Conservation (phyloP, 2,888 invertebrate species). For the Agrotis ipsilon region DNA sequence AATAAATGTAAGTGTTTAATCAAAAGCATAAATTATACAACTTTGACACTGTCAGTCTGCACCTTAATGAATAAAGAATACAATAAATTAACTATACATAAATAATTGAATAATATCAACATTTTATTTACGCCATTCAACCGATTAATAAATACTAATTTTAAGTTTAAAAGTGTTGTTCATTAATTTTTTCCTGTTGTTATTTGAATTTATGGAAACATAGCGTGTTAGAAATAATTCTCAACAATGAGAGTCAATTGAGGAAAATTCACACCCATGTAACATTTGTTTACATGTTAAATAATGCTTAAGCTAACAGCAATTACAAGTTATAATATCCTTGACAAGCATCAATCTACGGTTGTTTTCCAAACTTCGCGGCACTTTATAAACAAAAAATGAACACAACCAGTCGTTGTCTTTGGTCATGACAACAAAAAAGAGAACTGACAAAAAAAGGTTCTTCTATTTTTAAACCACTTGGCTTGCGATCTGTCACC, state of each 20-base stretch:
- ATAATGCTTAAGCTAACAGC: background rate
- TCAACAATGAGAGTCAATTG: slow-evolving; percentile 14
- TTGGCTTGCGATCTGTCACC: slow-evolving; percentile 9
- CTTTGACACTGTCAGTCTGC: slow-evolving; percentile 27
- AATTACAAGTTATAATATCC: slow-evolving; percentile 24
- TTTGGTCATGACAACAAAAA: background rate
- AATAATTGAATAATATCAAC: slow-evolving; percentile 25
- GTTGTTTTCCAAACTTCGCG: slow-evolving; percentile 4
- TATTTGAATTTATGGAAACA: slow-evolving; percentile 38
- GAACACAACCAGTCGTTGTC: slow-evolving; percentile 8
- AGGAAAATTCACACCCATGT: slow-evolving; percentile 30
- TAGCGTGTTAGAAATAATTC: slow-evolving; percentile 29
- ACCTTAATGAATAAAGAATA: slow-evolving; percentile 30
- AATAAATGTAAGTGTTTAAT: slow-evolving; percentile 50
- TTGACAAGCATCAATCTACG: slow-evolving; percentile 8
- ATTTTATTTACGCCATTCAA: slow-evolving; percentile 10
- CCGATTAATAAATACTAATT: background rate
- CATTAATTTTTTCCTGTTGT: background rate
- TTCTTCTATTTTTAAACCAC: slow-evolving; percentile 2
- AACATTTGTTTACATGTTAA: slow-evolving; percentile 21
- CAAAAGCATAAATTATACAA: slow-evolving; percentile 48
- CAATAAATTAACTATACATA: slow-evolving; percentile 25
- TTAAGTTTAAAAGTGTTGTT: background rate
- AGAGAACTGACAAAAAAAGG: slow-evolving; percentile 20
- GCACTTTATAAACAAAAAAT: slow-evolving; percentile 21